These are phyloP conservation scores for Chromobotia macracanthus DNA, from an alignment of 2,797 vertebrate species.

Conservation along the genomic window DNA sequence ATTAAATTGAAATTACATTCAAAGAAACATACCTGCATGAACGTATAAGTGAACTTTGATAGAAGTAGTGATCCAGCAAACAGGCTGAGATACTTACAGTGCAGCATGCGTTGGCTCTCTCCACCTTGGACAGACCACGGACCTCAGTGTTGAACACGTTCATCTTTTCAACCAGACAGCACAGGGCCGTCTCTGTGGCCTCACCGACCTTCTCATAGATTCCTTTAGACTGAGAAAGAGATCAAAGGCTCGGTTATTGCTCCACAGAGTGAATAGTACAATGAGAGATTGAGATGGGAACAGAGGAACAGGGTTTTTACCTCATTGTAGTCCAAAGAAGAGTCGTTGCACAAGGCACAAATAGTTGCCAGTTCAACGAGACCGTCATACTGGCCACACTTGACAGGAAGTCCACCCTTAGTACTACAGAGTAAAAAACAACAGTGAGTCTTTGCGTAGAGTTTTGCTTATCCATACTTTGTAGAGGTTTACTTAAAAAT, in stretches of 20 bases:
- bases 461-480: too few relatives aligned
- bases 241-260: background rate
- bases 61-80: constrained; percentile 45
- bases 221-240: constrained; percentile 76
- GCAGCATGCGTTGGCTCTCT: constrained; percentile 85
- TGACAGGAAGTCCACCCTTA: constrained; percentile 76
- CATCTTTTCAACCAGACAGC: constrained; percentile 94
- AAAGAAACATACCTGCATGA: background rate
- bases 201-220: constrained; percentile 93
- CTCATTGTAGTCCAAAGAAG: constrained; percentile 93
- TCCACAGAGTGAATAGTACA: background rate
- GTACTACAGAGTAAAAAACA: constrained; percentile 69
- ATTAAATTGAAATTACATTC: background rate
- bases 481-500: too few relatives aligned
- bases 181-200: constrained; percentile 88
- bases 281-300: background rate
- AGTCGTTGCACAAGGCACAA: constrained; percentile 93
- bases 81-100: constrained; percentile 81
- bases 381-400: constrained; percentile 86
- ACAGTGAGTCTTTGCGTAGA: background rate
- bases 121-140: constrained; percentile 83
- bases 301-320: constrained; percentile 65
- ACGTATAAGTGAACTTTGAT: background rate
- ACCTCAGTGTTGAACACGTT: constrained; percentile 90
- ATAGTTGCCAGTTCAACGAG: constrained; percentile 92